Base-by-base conservation (phyloP, 1,140 invertebrate species). In the Galleria mellonella region DNA sequence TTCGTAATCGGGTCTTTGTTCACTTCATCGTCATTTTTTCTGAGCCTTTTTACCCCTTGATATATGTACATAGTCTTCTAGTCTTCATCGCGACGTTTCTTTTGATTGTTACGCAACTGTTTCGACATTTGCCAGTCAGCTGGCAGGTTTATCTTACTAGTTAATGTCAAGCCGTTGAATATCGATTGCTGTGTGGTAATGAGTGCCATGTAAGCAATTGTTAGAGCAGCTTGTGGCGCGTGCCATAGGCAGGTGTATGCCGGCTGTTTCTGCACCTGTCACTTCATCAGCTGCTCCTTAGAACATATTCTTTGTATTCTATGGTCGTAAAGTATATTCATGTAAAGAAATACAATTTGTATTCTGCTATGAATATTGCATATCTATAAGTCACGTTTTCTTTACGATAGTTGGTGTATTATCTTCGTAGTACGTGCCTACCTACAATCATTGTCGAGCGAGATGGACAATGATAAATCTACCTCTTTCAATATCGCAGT, bases 241-340 rank as follows among this genome's bases (percentile, higher is more conserved):
- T 78, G 73, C 73, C 51, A 27, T 7, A 23, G 58, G 72, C 81
- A 84, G 81, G 81, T 84, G 81, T 51, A 32, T 23, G 81, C 77
- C 77, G 72, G 77, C 77, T 84, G 81, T 61, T 55, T 32, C 58
- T 59, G 55, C 81, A 84, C 81, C 81, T 84, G 81, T 78, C 74
- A 55, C 30, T 40, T 43, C 62, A 76, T 81, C 79, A 81, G 81
- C 81, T 84, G 75, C 79, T 55, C 41, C 59, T 52, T 55, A 11
- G 40, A 45, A 23, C 6, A 23, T 6, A 23, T 23, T 23, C 17
- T 23, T 23, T 23, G 17, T 23, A 2, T n/a, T n/a, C n/a, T n/a
- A n/a, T n/a, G n/a, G n/a, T n/a, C n/a, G n/a, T n/a, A n/a, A n/a
- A n/a, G n/a, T n/a, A n/a, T n/a, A n/a, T n/a, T n/a, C n/a, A n/a